Percentiles rank a stretch among this genome's conserved stretches.
phyloP scores from a whole-genome alignment of 2,888 invertebrate genomes.

The Carpatolechia fugitivella region DNA sequence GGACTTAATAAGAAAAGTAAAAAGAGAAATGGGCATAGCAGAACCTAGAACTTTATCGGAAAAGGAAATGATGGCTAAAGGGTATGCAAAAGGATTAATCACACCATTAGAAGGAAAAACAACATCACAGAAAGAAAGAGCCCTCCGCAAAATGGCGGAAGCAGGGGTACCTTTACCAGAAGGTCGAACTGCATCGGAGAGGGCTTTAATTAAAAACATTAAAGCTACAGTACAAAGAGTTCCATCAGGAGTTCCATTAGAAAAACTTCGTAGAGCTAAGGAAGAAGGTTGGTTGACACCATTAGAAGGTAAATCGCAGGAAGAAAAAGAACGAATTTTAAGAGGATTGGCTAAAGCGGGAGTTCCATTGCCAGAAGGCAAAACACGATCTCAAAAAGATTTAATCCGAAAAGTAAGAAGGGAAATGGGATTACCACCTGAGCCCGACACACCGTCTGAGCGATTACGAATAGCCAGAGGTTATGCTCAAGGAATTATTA shows the following conservation, averaged over 20 bases:
- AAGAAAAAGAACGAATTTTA: constrained; percentile 15
- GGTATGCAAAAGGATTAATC: constrained; percentile 28
- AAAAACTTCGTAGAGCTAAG: constrained; percentile 27
- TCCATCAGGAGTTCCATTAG: neutral
- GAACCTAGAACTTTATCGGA: constrained; percentile 28
- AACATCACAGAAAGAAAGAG: constrained; percentile 28
- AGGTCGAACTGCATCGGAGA: constrained; percentile 34
- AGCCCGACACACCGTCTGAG: constrained; percentile 23
- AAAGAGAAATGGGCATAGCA: constrained; percentile 35
- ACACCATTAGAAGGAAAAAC: constrained; percentile 37
- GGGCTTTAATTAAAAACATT: constrained; percentile 28
- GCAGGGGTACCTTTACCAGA: neutral
- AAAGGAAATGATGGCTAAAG: constrained; percentile 20
- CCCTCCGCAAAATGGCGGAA: constrained; percentile 19
- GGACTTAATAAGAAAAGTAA: constrained; percentile 30
- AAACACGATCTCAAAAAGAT: constrained; percentile 32
- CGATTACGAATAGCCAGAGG: constrained; percentile 22
- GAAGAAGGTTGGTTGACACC: constrained; percentile 28
- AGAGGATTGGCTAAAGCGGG: neutral
- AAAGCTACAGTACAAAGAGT: constrained; percentile 27
- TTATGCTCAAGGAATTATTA: constrained; percentile 23
- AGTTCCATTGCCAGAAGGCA: constrained; percentile 33
- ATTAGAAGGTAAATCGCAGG: constrained; percentile 24
- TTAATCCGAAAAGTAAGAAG: constrained; percentile 27
- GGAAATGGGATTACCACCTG: constrained; percentile 30